phyloP scores from a whole-genome alignment of 2,797 vertebrate species.

The Petrocephalus sullivani region DNA sequence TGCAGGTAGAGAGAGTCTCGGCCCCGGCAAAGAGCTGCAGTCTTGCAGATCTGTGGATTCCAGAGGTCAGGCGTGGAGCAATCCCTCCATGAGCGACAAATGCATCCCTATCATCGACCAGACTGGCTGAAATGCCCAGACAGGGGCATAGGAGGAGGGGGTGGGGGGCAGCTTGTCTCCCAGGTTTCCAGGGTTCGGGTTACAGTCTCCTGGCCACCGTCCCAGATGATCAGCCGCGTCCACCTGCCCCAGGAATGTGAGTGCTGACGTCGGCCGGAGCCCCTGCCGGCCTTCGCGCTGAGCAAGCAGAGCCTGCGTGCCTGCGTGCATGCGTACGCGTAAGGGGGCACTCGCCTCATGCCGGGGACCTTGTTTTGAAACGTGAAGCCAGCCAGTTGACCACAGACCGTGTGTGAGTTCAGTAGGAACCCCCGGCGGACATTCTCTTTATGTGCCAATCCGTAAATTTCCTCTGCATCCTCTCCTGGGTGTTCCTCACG shows the following conservation, averaged over 20 bases:
- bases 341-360: slow-evolving; percentile 23
- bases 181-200: slow-evolving; percentile 50
- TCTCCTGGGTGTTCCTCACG: slow-evolving; percentile 21
- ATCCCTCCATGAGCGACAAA: neutral
- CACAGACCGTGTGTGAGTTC: neutral
- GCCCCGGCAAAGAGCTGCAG: neutral
- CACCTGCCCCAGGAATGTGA: neutral
- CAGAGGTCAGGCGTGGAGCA: neutral
- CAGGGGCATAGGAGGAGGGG: neutral
- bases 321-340: slow-evolving; percentile 8
- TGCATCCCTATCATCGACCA: neutral
- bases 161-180: slow-evolving; percentile 48
- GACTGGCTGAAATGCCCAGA: neutral
- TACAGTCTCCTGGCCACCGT: slow-evolving; percentile 57
- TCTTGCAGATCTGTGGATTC: neutral
- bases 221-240: neutral
- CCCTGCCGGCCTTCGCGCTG: neutral
- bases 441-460: neutral
- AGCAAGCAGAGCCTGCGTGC: neutral
- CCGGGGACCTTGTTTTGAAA: slow-evolving; percentile 64
- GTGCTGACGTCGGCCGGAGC: neutral
- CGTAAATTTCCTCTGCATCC: slow-evolving; percentile 23
- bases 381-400: slow-evolving; percentile 49
- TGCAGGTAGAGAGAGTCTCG: neutral
- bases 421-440: slow-evolving; percentile 26